Evolutionary conservation across 1,140 invertebrate genomes (phyloP).

Genomic region (Orchesella cincta): DNA sequence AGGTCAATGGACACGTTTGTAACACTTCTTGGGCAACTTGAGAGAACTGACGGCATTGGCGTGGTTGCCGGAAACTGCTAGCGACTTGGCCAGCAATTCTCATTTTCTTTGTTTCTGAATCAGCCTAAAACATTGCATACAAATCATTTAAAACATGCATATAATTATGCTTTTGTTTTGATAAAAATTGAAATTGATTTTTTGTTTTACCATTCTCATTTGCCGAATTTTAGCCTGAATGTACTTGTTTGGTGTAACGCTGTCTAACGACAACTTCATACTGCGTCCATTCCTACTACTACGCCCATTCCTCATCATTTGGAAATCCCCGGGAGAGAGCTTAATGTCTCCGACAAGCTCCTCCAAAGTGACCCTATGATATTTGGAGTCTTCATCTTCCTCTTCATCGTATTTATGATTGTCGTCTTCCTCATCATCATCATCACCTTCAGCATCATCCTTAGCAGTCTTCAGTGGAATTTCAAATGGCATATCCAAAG

Average conservation of each 20-base stretch:
- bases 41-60: slow-evolving; percentile 14
- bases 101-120: not conserved
- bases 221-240: not conserved
- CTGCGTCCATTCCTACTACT: not conserved
- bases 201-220: slow-evolving; percentile 19
- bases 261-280: not conserved
- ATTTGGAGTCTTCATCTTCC: not conserved
- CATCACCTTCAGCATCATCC: slow-evolving; percentile 7
- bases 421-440: slow-evolving; percentile 24
- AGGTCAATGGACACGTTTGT: slow-evolving; percentile 8
- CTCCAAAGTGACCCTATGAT: slow-evolving; percentile 7
- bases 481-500: not conserved
- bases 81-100: slow-evolving; percentile 1
- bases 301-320: not conserved
- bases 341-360: slow-evolving; percentile 13
- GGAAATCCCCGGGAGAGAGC: not conserved
- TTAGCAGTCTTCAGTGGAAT: slow-evolving; percentile 16
- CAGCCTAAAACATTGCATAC: not conserved
- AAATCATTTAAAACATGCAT: not conserved
- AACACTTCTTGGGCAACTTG: slow-evolving; percentile 15
- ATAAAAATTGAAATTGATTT: no score
- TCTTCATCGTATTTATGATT: not conserved
- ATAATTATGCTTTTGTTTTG: no score
- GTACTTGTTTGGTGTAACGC: not conserved
- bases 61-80: not conserved